These are phyloP conservation scores for Ornithorhynchus anatinus DNA, from an alignment of 2,113 vertebrate genomes.

Conservation along the genomic window DNA sequence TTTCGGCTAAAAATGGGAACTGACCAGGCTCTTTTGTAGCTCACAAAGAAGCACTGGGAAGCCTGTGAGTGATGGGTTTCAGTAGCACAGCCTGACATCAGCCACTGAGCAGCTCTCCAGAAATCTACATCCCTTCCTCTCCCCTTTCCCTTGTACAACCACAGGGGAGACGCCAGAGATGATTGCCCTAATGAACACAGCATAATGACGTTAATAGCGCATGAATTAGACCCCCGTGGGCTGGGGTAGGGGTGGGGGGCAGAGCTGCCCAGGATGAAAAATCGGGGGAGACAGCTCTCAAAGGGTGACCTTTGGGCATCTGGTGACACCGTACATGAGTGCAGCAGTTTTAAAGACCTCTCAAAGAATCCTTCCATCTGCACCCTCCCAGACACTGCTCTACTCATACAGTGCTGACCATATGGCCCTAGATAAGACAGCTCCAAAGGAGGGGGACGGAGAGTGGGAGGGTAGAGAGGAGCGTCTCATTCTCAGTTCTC, in stretches of 20 bases:
- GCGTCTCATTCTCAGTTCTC: neutral
- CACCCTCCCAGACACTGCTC: conserved; percentile 20
- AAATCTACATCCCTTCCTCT: neutral
- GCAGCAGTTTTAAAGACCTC: conserved; percentile 59
- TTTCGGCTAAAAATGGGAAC: no score
- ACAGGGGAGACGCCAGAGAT: neutral
- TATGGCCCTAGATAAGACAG: conserved; percentile 62
- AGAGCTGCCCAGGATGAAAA: neutral
- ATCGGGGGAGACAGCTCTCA: neutral
- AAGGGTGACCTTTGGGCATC: conserved; percentile 51
- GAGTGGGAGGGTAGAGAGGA: no score
- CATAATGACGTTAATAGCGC: neutral
- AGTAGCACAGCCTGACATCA: neutral
- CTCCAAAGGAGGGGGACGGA: conserved; percentile 22
- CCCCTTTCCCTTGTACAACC: neutral
- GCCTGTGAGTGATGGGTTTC: neutral
- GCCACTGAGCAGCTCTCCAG: neutral
- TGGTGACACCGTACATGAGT: conserved; percentile 47
- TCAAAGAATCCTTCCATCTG: conserved; percentile 67
- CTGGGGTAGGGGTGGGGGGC: neutral
- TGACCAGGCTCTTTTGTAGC: no score
- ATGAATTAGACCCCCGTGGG: conserved; percentile 14
- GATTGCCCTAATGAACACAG: neutral
- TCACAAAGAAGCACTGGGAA: no score
- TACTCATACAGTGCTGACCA: conserved; percentile 36